Evolutionary conservation across 2,888 invertebrate species (phyloP).

Genomic region (Agrochola litura): DNA sequence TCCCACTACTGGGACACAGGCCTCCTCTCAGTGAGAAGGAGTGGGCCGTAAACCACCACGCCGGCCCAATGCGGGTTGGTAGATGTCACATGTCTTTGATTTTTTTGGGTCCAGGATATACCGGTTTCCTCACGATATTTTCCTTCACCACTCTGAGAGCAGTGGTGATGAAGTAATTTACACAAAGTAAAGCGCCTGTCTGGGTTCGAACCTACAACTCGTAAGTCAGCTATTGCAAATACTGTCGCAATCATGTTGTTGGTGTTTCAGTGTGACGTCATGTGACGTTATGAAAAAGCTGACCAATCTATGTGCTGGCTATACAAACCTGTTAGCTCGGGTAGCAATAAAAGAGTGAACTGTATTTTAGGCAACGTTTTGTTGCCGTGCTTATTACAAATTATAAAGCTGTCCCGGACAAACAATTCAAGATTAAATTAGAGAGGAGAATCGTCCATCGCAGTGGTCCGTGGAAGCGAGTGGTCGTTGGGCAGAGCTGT

Average conservation of each 20-base stretch:
- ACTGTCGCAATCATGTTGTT: conserved; percentile 33
- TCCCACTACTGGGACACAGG: no score
- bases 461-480: not conserved
- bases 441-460: not conserved
- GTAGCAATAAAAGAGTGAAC: not conserved
- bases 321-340: not conserved
- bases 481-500: not conserved
- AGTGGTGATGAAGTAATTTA: no score
- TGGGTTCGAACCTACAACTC: no score
- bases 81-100: no score
- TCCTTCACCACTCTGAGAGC: no score
- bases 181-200: no score
- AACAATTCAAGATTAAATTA: not conserved
- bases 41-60: no score
- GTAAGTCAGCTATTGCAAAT: conserved; percentile 17
- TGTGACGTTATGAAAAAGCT: conserved; percentile 29
- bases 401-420: not conserved
- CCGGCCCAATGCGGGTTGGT: no score
- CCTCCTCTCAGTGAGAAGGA: no score
- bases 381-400: not conserved
- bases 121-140: no score
- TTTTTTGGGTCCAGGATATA: no score
- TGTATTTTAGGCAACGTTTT: not conserved
- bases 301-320: not conserved
- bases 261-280: conserved; percentile 26